Evolutionary conservation across 2,797 vertebrate species (phyloP), one percentile per base, ranked within the genome.

Genomic region (Macropodus opercularis): DNA sequence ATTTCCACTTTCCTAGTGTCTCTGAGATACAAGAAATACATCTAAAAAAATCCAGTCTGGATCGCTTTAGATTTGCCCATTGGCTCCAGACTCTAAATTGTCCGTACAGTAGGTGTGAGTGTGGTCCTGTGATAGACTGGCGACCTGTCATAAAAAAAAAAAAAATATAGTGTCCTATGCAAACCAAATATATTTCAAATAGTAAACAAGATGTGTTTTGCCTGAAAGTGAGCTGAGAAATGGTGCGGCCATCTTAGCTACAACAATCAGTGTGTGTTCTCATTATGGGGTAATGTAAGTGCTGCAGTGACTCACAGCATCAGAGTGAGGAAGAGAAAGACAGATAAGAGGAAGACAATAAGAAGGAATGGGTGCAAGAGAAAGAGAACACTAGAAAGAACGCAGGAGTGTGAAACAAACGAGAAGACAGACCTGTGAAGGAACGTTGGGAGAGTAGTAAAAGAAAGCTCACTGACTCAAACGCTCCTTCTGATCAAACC

Each of bases 231-330:
- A 40, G 63, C 51, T 22, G 65, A 53, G 17, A 61, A 67, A 68
- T 23, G 2, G 41, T 2, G 27, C 14, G 46, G 35, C 32, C 10
- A 3, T 66, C 67, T 72, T 52, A 57, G 61, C 36, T 27, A 43
- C 51, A 57, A 26, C 40, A 77, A 77, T 87, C 79, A 67, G 63
- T 77, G 66, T 14, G 40, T 61, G 41, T 59, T 70, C 59, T 75
- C 57, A 53, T 79, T 77, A 69, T 10, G 49, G 40, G 54, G 57
- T 74, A 39, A 63, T 55, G 58, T 0, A 53, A 68, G 57, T 27
- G 48, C 43, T 32, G 59, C 35, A 48, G 48, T 69, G 78, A 85
- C 43, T 79, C 67, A 76, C 0, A 27, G 59, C 35, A 36, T 9
- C 48, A 35, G 27, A 62, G 46, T 26, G 34, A 54, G 48, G 46